These are phyloP conservation scores for Aproaerema taeniolella DNA, from an alignment of 2,888 invertebrate genomes.

Conservation along the genomic window DNA sequence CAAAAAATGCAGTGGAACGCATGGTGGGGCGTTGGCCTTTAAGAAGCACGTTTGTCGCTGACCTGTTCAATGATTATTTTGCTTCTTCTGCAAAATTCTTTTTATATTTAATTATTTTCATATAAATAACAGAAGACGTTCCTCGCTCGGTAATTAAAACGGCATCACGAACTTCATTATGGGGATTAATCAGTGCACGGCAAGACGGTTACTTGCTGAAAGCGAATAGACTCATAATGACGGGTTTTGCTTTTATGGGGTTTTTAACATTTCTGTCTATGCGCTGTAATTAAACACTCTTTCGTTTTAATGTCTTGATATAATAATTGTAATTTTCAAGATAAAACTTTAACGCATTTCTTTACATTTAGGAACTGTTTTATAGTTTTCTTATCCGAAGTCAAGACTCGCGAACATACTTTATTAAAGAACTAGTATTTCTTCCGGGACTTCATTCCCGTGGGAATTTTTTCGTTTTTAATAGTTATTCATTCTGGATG, in stretches of 20 bases:
- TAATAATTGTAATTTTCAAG: no score
- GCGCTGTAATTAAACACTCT: no score
- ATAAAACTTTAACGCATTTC: no score
- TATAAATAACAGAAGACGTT: constrained; percentile 8
- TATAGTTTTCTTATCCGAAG: no score
- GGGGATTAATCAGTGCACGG: constrained; percentile 63
- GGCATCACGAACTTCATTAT: constrained; percentile 60
- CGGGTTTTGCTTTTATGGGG: constrained; percentile 42
- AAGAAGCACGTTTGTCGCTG: constrained; percentile 71
- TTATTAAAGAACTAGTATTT: no score
- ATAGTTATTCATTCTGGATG: no score
- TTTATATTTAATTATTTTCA: constrained; percentile 32
- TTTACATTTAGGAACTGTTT: no score
- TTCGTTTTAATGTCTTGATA: no score
- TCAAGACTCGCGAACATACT: no score
- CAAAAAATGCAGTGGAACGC: constrained; percentile 25
- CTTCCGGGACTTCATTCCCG: no score
- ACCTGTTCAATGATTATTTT: constrained; percentile 73
- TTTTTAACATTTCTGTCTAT: not conserved
- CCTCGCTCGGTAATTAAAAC: constrained; percentile 54
- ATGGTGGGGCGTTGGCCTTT: constrained; percentile 69
- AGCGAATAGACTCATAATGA: constrained; percentile 35
- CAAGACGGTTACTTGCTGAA: constrained; percentile 55
- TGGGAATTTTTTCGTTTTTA: no score
- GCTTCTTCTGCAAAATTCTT: constrained; percentile 53